phyloP scores from a whole-genome alignment of 2,888 invertebrate species.

The Limnephilus auricula region DNA sequence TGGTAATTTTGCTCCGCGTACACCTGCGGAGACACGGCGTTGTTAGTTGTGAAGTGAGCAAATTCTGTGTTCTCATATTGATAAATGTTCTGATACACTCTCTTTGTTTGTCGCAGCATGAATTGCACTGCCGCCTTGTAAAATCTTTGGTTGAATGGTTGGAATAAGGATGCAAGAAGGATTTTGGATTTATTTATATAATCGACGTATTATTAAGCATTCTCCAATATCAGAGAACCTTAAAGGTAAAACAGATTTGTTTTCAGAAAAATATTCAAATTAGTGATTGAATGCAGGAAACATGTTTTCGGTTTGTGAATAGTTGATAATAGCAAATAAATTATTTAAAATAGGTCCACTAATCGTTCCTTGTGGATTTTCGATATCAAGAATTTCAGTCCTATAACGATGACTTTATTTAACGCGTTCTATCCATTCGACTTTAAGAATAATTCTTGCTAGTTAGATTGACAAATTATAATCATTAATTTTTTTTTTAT shows the following conservation, averaged over 20 bases:
- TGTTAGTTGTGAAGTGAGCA: neutral
- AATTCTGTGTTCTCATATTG: constrained; percentile 27
- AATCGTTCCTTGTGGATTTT: too few species aligned
- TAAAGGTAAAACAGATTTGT: neutral
- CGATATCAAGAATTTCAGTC: too few species aligned
- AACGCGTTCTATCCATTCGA: too few species aligned
- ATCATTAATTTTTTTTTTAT: too few species aligned
- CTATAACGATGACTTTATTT: too few species aligned
- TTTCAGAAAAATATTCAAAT: neutral
- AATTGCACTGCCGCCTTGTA: constrained; percentile 25
- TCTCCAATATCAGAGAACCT: neutral
- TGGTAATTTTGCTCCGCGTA: constrained; percentile 4
- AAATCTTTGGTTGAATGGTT: constrained; percentile 12
- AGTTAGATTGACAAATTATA: too few species aligned
- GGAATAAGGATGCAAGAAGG: neutral
- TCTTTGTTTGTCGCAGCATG: constrained; percentile 35
- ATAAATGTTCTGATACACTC: neutral
- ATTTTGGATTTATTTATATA: neutral
- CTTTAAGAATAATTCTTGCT: too few species aligned
- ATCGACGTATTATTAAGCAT: neutral
- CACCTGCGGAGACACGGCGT: constrained; percentile 9
- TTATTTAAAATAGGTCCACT: too few species aligned
- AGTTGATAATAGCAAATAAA: neutral
- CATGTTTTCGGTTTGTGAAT: neutral
- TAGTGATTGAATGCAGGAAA: neutral